Percentiles rank a stretch among this genome's conserved stretches.
Evolutionary conservation across 2,113 vertebrate species (phyloP).

Genomic region (Dryoscopus gambensis): DNA sequence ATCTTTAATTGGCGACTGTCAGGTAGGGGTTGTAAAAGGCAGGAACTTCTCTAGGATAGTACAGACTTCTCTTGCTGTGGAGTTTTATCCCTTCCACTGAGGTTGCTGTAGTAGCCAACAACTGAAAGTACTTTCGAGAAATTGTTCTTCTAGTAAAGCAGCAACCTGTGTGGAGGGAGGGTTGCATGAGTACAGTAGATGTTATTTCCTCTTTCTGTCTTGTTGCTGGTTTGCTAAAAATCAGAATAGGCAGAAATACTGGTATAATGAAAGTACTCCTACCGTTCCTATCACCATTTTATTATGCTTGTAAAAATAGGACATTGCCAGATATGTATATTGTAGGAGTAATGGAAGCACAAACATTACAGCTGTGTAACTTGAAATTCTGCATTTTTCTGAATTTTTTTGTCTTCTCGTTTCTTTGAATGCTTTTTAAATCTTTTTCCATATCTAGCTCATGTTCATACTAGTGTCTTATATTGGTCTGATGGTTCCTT

Average conservation of each 20-base stretch:
- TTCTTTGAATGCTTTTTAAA: not conserved
- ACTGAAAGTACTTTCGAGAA: not conserved
- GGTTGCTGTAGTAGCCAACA: not conserved
- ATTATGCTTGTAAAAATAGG: not conserved
- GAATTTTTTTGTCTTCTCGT: rapidly evolving
- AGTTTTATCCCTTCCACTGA: not conserved
- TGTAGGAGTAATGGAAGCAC: not conserved
- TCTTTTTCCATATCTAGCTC: not conserved
- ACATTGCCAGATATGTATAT: rapidly evolving
- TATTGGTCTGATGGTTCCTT: not conserved
- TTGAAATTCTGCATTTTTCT: not conserved
- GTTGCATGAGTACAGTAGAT: not conserved
- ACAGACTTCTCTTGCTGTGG: not conserved
- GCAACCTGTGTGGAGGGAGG: not conserved
- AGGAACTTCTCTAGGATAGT: not conserved
- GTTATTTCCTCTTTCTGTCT: not conserved
- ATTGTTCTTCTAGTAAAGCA: not conserved
- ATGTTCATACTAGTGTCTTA: not conserved
- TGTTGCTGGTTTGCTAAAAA: not conserved
- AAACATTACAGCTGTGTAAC: not conserved
- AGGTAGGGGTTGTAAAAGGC: not conserved
- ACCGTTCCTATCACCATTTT: not conserved
- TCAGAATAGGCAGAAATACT: not conserved
- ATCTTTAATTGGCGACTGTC: not conserved
- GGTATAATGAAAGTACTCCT: not conserved